Conservation (phyloP, 2,113 vertebrate genomes). For the Platysteira castanea region DNA sequence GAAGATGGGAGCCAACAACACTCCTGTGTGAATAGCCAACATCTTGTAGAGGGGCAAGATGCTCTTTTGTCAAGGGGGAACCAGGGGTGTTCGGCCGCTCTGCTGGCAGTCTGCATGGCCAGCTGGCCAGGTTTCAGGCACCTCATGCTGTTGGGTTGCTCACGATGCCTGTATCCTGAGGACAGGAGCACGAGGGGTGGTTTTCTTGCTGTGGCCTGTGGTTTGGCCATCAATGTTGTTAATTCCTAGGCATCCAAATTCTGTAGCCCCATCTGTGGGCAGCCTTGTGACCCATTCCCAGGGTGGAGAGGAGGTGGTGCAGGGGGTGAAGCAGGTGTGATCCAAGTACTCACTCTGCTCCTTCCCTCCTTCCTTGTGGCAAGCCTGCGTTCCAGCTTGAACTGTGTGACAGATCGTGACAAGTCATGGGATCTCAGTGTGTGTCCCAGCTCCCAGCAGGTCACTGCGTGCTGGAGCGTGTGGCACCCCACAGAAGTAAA, state of each 20-base stretch:
- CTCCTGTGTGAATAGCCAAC: neutral
- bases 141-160: neutral
- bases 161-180: accelerated
- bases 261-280: neutral
- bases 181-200: neutral
- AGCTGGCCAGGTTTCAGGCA: neutral
- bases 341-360: neutral
- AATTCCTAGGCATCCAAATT: neutral
- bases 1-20: neutral
- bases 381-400: neutral
- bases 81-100: accelerated
- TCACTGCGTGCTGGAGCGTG: accelerated
- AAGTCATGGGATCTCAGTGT: neutral
- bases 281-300: neutral
- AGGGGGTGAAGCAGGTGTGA: neutral
- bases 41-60: neutral
- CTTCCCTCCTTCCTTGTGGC: neutral
- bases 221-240: neutral
- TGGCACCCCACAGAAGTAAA: neutral
- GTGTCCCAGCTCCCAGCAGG: neutral
- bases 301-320: accelerated
- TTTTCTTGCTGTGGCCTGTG: neutral
- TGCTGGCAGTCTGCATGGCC: neutral
- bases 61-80: neutral
- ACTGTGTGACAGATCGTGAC: accelerated